Evolutionary conservation across 2,113 vertebrate genomes (phyloP), one percentile per base, ranked within the genome.

Genomic region (Channa maculata): DNA sequence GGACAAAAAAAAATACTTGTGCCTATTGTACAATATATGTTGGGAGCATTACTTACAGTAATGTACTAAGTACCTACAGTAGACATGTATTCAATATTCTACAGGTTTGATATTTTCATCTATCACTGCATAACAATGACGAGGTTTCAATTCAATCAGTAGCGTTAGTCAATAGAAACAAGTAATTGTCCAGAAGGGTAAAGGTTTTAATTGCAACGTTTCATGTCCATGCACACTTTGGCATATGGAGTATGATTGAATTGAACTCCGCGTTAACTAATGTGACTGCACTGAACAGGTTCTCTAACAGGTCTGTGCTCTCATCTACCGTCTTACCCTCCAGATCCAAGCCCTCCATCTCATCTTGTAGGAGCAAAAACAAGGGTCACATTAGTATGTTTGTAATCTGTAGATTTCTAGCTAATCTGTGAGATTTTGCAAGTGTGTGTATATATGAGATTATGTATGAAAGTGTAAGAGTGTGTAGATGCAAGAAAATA

Each of bases 281-380:
- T 15, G 10, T 65, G 15, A 63, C 53, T 57, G 49, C 33, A 64
- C 46, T 58, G 57, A 24, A 11, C 39, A 65, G 33, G 44, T 80
- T 53, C n/a, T 59, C 71, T 83, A 75, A 59, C 37, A 68, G 53
- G 33, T 72, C 75, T 68, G 46, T 58, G 38, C 15, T 62, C 54
- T 68, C 64, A 70, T 77, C 73, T 91, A 65, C 79, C 54, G 8
- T 77, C 94, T 94, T 94, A 94, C 93, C 93, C 93, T 95, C 93
- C 75, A 94, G 76, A 79, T 93, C 91, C 92, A 92, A 89, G 65
- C 93, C 92, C 72, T 94, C 94, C 92, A 94, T 91, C 83, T 94
- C 92, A 88, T 94, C 93, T 94, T 92, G 82, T 67, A 72, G 77
- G 83, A 50, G 80, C 52, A 92, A 62, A 89, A 92, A 89, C 83